Base-by-base conservation (phyloP, 2,113 vertebrate genomes). In the Brachypodius melanocephalos region DNA sequence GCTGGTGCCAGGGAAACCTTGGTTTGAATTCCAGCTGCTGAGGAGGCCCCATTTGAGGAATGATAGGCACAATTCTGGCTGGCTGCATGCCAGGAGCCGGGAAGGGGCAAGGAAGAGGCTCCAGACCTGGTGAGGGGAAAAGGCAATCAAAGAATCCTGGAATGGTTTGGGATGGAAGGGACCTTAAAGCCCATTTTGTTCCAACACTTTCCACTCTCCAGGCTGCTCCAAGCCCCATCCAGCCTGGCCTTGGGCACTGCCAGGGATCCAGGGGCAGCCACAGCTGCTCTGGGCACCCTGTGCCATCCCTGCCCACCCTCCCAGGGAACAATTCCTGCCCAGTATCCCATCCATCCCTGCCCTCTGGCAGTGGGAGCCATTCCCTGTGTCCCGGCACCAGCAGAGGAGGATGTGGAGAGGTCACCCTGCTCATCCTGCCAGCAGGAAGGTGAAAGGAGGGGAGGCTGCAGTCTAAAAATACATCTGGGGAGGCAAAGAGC, bases 331-430 rank as follows among this genome's bases (percentile, higher is more conserved):
- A 65, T 65, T 80, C 10, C 42, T 10, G 8, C 40, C 57, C 75
- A 36, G 4, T 1, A 3, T 43, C 58, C 32, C 58, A 32, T 2
- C 17, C 1, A 14, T 0, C 6, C 49, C 58, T 36, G 31, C 17
- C 14, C 36, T 19, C 58, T 36, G 25, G 31, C 74, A n/a, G 4
- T 20, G 57, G 46, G 20, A 46, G 12, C 21, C 38, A 38, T 38
- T 38, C 38, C 38, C 49, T 25, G 26, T 31, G 42, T 36, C 9
- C 58, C 42, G 31, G 17, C 25, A 31, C 14, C 34, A 17, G 29
- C 16, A 28, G 45, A 54, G 74, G 32, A 72, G 45, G 73, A 65
- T 34, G 52, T 8, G 20, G 14, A 36, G 36, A 52, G 74, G 17
- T 49, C 72, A 28, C 6, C 7, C 62, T 34, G 17, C 71, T 67